Conservation (phyloP, 2,113 vertebrate genomes). For the Pseudorasbora parva region DNA sequence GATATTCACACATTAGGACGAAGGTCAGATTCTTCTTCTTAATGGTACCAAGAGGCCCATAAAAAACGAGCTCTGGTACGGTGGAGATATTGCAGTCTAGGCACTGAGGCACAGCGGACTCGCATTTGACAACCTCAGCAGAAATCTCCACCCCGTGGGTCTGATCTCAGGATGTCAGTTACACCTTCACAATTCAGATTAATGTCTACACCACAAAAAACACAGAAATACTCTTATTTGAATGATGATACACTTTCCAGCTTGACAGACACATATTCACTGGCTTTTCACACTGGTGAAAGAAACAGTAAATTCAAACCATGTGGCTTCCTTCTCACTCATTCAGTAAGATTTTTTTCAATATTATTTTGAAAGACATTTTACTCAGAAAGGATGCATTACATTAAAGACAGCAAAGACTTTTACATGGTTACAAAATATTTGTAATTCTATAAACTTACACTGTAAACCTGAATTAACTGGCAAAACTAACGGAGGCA, state of each 20-base stretch:
- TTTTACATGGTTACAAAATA: background rate
- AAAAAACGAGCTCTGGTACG: conserved; percentile 9
- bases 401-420: background rate
- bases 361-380: background rate
- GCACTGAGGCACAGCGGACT: background rate
- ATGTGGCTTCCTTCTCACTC: background rate
- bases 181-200: conserved; percentile 8
- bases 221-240: background rate
- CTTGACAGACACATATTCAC: conserved; percentile 12
- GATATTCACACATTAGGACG: conserved; percentile 7
- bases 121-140: conserved; percentile 28
- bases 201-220: background rate
- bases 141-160: conserved; percentile 29
- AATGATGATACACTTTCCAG: conserved; percentile 10
- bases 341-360: background rate
- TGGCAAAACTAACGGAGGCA: too few species aligned
- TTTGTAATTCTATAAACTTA: background rate
- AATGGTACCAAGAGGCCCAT: background rate
- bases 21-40: background rate
- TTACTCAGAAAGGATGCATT: background rate
- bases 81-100: conserved; percentile 14
- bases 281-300: background rate
- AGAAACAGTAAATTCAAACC: background rate
- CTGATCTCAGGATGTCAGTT: background rate
- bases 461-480: too few species aligned